A percentile compares a stretch with the other conserved stretches of the same genome.
Conservation (phyloP, 2,797 vertebrate species). For the Luscinia megarhynchos region DNA sequence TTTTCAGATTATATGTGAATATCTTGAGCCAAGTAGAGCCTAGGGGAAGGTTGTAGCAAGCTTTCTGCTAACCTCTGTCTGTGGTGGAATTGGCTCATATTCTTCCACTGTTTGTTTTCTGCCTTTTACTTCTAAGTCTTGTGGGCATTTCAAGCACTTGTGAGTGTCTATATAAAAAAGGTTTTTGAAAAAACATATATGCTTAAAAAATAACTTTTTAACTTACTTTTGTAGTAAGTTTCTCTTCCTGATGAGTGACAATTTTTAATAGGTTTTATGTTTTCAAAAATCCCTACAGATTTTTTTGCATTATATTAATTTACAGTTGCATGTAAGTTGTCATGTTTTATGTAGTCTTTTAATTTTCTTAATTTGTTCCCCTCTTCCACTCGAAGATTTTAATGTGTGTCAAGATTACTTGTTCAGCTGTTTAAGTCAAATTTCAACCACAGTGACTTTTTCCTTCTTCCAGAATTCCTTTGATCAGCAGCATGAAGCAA, state of each 20-base stretch:
- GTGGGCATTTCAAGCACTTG: background rate
- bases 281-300: background rate
- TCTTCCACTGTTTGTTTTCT: background rate
- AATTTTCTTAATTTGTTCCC: background rate
- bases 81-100: background rate
- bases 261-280: background rate
- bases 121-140: background rate
- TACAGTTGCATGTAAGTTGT: background rate
- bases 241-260: background rate
- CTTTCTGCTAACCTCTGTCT: background rate
- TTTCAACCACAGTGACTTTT: background rate
- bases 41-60: background rate
- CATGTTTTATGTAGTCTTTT: background rate
- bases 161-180: background rate
- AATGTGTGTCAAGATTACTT: background rate
- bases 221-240: background rate
- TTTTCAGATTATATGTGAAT: background rate
- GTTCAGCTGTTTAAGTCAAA: background rate
- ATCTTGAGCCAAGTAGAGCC: background rate
- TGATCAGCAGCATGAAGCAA: background rate
- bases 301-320: background rate
- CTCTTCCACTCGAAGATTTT: background rate
- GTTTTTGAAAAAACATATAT: background rate
- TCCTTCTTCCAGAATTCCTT: background rate
- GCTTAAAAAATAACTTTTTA: background rate